Base-by-base conservation (phyloP, 2,888 invertebrate genomes). In the Protonemura montana region DNA sequence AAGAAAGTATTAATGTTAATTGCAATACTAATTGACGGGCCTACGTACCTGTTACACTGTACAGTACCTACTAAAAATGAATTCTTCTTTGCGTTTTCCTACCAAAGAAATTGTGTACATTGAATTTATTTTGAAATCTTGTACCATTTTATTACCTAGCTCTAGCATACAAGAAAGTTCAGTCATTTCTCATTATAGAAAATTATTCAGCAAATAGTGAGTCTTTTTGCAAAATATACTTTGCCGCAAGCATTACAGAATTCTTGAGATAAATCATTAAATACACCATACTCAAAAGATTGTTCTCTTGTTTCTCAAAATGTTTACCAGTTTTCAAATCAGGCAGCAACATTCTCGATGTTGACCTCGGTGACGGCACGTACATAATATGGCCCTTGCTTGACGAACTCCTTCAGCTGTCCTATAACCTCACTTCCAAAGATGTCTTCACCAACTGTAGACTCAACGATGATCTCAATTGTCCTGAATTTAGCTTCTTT, bases 301-400 rank as follows among this genome's bases (percentile, higher is more conserved):
- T 59, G 6, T 59, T 59, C 59, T 59, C 59, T 21, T 13, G 13
- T 21, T 10, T 21, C 21, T 59, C 21, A 59, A 59, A 59, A 59
- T 35, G 59, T 21, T 59, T 7, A 59, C 59, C 59, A 7, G 21
- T 13, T 28, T n/a, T 76, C 21, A 28, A n/a, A 30, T 81, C 30
- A 81, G 30, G 81, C 81, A 0, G 81, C 28, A 5, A 81, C 81
- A 76, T 95, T 94, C 89, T 97, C 97, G 89, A 95, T 93, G 3
- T 96, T 96, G 83, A 98, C 94, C 91, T 96, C 95, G 83, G 95
- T 92, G 87, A 93, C 91, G n/a, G 93, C 92, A 89, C 95, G 94
- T n/a, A 95, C 92, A 91, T 94, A 95, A 90, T 95, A 96, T 1
- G 97, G 95, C 0, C 98, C 98, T 90, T 97, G 95, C 80, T 94